phyloP scores from a whole-genome alignment of 1,140 invertebrate species.

The Acromyrmex echinatior region DNA sequence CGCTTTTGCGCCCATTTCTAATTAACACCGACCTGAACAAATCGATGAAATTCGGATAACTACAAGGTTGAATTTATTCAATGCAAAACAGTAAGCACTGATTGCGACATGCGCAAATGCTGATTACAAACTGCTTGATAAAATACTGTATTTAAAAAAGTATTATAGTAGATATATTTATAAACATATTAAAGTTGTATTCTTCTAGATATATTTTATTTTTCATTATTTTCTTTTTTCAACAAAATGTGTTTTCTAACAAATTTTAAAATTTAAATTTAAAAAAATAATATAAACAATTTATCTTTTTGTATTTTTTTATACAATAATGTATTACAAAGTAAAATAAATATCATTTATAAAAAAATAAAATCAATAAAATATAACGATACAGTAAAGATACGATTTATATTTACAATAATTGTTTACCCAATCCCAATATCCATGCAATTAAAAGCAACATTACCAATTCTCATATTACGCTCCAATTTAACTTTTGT shows the following conservation, averaged over 20 bases:
- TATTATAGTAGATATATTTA: background rate
- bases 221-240: background rate
- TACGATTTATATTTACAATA: background rate
- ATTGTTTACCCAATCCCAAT: background rate
- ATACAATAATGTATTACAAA: background rate
- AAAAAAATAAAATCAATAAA: background rate
- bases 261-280: background rate
- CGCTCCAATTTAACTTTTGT: conserved; percentile 33
- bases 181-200: background rate
- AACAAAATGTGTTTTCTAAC: background rate
- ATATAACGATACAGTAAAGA: background rate
- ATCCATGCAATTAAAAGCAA: background rate
- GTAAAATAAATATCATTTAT: conserved; percentile 1
- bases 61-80: conserved; percentile 24
- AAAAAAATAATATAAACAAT: background rate
- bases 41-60: conserved; percentile 46
- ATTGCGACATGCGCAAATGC: background rate
- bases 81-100: conserved; percentile 34
- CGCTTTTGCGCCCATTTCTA: conserved; percentile 16
- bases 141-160: conserved; percentile 14
- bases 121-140: background rate
- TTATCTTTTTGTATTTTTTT: background rate
- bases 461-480: conserved; percentile 4
- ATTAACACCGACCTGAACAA: conserved; percentile 17
- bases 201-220: background rate